phyloP scores from a whole-genome alignment of 2,113 vertebrate genomes.

The Tetrao urogallus region DNA sequence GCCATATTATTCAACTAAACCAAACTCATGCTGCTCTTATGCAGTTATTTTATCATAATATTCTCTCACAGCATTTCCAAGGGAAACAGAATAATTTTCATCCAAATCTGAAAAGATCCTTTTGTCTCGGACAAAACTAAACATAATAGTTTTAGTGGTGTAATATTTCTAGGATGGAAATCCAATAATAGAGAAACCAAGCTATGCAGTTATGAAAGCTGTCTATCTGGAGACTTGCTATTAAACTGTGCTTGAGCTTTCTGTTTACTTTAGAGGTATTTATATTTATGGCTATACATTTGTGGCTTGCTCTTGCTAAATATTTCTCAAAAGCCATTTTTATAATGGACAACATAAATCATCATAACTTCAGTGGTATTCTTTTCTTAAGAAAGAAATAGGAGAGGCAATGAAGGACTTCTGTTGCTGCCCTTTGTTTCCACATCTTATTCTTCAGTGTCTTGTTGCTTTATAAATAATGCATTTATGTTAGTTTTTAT shows the following conservation, averaged over 20 bases:
- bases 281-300: conserved; percentile 25
- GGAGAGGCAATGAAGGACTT: background rate
- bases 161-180: conserved; percentile 47
- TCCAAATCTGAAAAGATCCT: background rate
- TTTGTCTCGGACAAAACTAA: conserved; percentile 10
- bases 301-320: conserved; percentile 11
- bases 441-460: background rate
- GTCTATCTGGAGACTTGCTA: conserved; percentile 40
- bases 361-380: background rate
- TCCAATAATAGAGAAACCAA: conserved; percentile 24
- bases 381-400: background rate
- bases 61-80: background rate
- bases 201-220: conserved; percentile 27
- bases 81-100: background rate
- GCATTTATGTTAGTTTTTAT: background rate
- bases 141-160: conserved; percentile 4
- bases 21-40: background rate
- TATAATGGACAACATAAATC: conserved; percentile 12
- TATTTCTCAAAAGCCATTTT: conserved; percentile 18
- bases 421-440: background rate
- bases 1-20: background rate
- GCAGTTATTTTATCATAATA: background rate
- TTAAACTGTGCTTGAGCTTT: conserved; percentile 50
- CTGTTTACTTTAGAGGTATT: conserved; percentile 41
- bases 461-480: conserved; percentile 19